phyloP scores from a whole-genome alignment of 1,140 invertebrate genomes.

The Mycetomoellerius zeteki region DNA sequence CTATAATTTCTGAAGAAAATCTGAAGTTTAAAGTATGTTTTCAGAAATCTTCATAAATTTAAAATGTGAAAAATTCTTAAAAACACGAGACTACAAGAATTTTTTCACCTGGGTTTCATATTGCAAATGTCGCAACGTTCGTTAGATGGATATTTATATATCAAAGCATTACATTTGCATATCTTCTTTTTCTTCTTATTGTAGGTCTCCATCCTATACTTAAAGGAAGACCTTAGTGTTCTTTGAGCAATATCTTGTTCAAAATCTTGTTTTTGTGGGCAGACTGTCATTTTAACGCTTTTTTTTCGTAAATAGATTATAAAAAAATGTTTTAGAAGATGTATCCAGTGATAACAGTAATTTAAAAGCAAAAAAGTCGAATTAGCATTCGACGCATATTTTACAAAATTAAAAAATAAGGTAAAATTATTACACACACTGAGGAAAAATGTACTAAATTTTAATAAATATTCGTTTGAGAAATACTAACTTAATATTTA shows the following conservation, averaged over 20 bases:
- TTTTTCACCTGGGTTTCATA: no score
- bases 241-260: background rate
- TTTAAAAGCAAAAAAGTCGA: no score
- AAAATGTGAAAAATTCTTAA: no score
- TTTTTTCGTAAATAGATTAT: background rate
- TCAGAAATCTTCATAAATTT: no score
- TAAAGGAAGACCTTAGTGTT: background rate
- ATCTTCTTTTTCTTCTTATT: background rate
- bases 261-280: background rate
- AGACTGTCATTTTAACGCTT: background rate
- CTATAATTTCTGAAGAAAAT: no score
- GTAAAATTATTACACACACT: background rate
- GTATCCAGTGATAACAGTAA: background rate
- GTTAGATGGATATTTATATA: background rate
- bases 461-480: no score
- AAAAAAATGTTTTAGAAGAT: background rate
- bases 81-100: no score
- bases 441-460: no score
- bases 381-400: background rate
- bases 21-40: no score
- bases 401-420: background rate
- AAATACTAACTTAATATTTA: no score
- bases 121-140: background rate
- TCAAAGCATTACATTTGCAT: background rate
- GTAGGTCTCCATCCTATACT: background rate